A percentile compares a stretch with the other conserved stretches of the same genome.
phyloP scores from a whole-genome alignment of 2,113 vertebrate species.

The Pterocles orientalis region DNA sequence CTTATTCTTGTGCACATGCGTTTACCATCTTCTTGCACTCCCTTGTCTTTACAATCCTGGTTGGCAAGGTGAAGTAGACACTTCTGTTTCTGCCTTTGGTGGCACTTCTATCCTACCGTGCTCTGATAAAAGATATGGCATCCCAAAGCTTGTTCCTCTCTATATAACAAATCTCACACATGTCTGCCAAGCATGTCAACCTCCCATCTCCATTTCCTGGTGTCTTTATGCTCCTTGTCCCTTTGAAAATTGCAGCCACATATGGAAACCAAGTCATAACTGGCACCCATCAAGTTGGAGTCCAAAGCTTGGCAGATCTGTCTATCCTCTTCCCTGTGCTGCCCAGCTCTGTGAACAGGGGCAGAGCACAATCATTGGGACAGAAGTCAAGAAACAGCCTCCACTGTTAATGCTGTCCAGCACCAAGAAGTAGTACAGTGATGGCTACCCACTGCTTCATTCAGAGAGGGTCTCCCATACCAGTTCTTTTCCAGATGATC shows the following conservation, averaged over 20 bases:
- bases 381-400: not conserved
- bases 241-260: not conserved
- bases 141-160: not conserved
- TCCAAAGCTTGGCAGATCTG: not conserved
- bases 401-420: not conserved
- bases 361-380: not conserved
- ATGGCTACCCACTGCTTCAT: not conserved
- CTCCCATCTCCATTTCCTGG: not conserved
- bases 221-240: not conserved
- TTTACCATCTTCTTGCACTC: not conserved
- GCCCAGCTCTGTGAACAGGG: not conserved
- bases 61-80: not conserved
- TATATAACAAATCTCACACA: not conserved
- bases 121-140: not conserved
- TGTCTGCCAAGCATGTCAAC: fast-evolving
- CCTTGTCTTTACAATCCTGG: not conserved
- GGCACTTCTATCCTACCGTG: not conserved
- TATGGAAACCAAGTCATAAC: not conserved
- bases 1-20: not conserved
- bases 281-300: not conserved
- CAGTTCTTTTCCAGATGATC: not conserved
- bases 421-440: not conserved
- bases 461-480: not conserved
- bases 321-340: not conserved
- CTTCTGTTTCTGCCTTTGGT: not conserved